Conservation (phyloP, 2,113 vertebrate species). For the Chlorodrepanis virens region DNA sequence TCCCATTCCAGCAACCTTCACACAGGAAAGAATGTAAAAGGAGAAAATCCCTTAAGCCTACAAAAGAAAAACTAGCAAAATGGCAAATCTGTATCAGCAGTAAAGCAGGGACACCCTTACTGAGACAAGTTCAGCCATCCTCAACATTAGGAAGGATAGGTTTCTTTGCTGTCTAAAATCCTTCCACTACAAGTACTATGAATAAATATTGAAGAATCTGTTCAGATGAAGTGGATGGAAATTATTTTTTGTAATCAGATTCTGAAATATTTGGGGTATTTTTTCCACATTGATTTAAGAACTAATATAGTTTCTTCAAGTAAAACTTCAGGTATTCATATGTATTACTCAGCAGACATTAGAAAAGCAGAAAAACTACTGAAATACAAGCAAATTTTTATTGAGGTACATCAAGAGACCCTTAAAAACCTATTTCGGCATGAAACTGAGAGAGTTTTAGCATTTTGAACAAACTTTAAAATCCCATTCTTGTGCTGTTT, state of each 20-base stretch:
- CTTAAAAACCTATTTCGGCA: neutral
- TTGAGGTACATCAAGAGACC: neutral
- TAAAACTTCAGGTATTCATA: neutral
- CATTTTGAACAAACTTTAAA: slow-evolving; percentile 33
- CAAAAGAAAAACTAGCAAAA: neutral
- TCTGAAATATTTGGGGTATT: neutral
- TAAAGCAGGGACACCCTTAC: neutral
- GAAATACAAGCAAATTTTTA: neutral
- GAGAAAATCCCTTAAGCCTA: neutral
- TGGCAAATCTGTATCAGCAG: neutral
- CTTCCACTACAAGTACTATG: neutral
- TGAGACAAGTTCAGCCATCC: neutral
- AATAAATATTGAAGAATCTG: neutral
- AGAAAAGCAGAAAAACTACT: neutral
- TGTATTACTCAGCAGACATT: neutral
- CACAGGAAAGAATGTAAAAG: neutral
- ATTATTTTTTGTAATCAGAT: neutral
- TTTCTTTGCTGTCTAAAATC: neutral
- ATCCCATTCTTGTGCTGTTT: slow-evolving; percentile 5
- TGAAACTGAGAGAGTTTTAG: neutral
- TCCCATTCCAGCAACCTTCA: neutral
- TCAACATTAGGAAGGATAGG: neutral
- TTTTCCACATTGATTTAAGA: neutral
- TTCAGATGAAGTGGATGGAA: neutral
- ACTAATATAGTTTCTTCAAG: neutral